Evolutionary conservation across 2,113 vertebrate species (phyloP).

Genomic region (Poecile atricapillus): DNA sequence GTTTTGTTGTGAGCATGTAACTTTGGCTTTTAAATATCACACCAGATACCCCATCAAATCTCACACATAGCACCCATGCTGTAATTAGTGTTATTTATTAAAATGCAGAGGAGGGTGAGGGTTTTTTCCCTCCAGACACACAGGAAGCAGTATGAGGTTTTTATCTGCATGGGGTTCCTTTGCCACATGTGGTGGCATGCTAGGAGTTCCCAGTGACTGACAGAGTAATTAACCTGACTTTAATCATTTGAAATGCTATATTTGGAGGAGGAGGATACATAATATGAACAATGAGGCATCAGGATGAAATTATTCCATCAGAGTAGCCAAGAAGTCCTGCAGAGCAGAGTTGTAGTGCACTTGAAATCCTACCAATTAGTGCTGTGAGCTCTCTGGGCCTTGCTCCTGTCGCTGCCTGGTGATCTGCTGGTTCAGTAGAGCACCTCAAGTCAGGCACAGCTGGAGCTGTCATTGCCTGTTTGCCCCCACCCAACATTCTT

Average conservation of each 20-base stretch:
- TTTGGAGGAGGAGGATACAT: background rate
- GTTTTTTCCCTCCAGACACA: background rate
- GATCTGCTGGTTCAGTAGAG: background rate
- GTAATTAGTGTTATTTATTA: background rate
- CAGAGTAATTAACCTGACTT: constrained; percentile 48
- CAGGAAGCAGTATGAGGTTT: background rate
- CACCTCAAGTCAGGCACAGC: background rate
- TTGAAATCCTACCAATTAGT: background rate
- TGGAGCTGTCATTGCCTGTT: background rate
- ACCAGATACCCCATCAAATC: background rate
- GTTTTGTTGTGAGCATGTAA: background rate
- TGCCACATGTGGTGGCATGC: background rate
- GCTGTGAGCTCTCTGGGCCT: background rate
- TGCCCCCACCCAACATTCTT: background rate
- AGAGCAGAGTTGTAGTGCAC: background rate
- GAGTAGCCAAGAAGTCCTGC: constrained; percentile 15
- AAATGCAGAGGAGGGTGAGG: background rate
- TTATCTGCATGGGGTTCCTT: background rate
- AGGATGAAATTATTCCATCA: constrained; percentile 36
- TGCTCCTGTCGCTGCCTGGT: background rate
- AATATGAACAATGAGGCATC: constrained; percentile 13
- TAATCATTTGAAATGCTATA: constrained; percentile 40
- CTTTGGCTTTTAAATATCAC: background rate
- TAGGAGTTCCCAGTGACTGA: background rate
- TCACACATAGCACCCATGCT: background rate